Evolutionary conservation across 2,113 vertebrate species (phyloP).

Genomic region (Castor canadensis): DNA sequence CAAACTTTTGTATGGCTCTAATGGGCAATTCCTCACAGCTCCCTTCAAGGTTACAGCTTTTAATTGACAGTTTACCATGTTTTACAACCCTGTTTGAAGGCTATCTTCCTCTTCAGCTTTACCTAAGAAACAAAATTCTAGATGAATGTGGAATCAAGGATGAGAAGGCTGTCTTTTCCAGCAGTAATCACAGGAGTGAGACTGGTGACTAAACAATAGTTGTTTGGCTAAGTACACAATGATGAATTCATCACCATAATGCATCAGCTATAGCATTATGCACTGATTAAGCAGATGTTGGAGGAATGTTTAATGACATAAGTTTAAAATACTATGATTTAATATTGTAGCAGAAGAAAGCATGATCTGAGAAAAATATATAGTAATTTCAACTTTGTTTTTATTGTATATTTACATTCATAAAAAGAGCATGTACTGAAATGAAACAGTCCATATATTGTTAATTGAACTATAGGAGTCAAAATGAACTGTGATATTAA

Average conservation of each 20-base stretch:
- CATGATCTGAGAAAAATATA: background rate
- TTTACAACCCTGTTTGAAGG: no score
- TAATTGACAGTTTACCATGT: no score
- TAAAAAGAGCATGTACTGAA: background rate
- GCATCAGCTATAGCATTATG: no score
- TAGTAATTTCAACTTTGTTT: background rate
- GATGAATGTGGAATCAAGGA: background rate
- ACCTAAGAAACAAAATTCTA: background rate
- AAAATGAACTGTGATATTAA: background rate
- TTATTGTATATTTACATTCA: background rate
- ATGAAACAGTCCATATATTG: background rate
- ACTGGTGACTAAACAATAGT: background rate
- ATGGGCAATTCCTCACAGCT: no score
- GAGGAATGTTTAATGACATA: background rate
- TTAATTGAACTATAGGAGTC: background rate
- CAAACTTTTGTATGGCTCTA: no score
- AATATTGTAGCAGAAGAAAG: background rate
- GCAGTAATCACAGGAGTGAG: background rate
- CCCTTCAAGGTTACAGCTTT: no score
- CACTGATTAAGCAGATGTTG: background rate
- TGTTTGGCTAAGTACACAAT: background rate
- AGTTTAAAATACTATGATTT: background rate
- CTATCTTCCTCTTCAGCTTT: no score
- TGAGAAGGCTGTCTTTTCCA: background rate
- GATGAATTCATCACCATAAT: background rate